Evolutionary conservation across 2,888 invertebrate genomes (phyloP).

Genomic region (Leptinotarsa peninsularis): DNA sequence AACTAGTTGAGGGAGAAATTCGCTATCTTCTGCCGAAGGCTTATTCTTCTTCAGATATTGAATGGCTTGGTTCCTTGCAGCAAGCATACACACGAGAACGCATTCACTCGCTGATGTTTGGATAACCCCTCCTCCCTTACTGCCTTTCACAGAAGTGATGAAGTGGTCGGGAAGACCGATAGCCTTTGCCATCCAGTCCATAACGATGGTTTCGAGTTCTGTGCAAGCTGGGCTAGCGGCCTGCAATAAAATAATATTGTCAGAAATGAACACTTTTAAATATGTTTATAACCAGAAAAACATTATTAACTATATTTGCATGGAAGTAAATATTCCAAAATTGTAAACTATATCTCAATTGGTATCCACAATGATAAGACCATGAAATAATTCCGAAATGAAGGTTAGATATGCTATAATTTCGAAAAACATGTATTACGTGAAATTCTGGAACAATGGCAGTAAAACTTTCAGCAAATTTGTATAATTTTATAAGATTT

Average conservation of each 20-base stretch:
- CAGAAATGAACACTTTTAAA: not conserved
- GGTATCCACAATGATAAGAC: no score
- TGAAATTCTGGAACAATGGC: no score
- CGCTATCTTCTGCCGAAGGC: conserved; percentile 73
- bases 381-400: no score
- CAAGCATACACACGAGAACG: conserved; percentile 81
- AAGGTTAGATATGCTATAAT: no score
- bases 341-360: no score
- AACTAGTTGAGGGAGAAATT: conserved; percentile 80
- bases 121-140: conserved; percentile 82
- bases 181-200: conserved; percentile 85
- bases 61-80: conserved; percentile 80
- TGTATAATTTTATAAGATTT: no score
- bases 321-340: not conserved
- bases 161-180: conserved; percentile 81
- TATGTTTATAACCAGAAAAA: not conserved
- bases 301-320: not conserved
- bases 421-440: no score
- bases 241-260: conserved; percentile 67
- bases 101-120: conserved; percentile 89
- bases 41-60: conserved; percentile 71
- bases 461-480: no score
- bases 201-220: conserved; percentile 85
- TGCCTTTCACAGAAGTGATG: conserved; percentile 67
- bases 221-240: conserved; percentile 98